Evolutionary conservation across 1,140 invertebrate species (phyloP).

Genomic region (Heliconius hewitsoni): DNA sequence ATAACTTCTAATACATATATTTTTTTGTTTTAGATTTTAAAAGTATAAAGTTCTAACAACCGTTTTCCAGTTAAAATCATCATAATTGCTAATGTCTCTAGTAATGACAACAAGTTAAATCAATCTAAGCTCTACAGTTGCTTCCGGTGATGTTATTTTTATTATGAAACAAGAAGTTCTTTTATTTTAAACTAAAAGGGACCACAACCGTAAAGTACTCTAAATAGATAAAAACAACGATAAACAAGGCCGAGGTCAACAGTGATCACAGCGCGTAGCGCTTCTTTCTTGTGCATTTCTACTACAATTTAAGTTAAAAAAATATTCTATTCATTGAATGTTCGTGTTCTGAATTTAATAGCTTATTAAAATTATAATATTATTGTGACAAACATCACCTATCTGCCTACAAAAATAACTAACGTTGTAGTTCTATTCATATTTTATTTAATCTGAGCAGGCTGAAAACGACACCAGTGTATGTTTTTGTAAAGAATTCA

Average conservation of each 20-base stretch:
- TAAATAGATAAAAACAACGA: slow-evolving; percentile 37
- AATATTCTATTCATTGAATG: not conserved
- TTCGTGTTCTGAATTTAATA: not conserved
- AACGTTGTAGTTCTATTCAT: not conserved
- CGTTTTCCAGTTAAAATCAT: not conserved
- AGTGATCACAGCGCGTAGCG: slow-evolving; percentile 28
- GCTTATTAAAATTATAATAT: not conserved
- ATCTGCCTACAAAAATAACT: not conserved
- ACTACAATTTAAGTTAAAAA: not conserved
- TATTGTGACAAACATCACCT: not conserved
- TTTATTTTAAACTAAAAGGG: slow-evolving; percentile 12
- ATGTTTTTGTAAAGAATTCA: not conserved
- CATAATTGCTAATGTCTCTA: not conserved
- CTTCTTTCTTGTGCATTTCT: slow-evolving; percentile 14
- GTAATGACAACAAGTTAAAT: not conserved
- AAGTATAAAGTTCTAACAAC: not conserved
- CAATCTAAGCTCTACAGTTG: not conserved
- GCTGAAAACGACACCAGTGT: not conserved
- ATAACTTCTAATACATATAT: too few species aligned
- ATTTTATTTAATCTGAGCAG: not conserved
- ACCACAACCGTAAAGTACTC: slow-evolving; percentile 13
- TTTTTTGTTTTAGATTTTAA: not conserved
- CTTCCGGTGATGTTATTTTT: not conserved
- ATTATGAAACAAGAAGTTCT: not conserved
- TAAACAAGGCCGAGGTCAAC: slow-evolving; percentile 56